phyloP scores from a whole-genome alignment of 2,113 vertebrate genomes.

The Gorsachius goisagi region DNA sequence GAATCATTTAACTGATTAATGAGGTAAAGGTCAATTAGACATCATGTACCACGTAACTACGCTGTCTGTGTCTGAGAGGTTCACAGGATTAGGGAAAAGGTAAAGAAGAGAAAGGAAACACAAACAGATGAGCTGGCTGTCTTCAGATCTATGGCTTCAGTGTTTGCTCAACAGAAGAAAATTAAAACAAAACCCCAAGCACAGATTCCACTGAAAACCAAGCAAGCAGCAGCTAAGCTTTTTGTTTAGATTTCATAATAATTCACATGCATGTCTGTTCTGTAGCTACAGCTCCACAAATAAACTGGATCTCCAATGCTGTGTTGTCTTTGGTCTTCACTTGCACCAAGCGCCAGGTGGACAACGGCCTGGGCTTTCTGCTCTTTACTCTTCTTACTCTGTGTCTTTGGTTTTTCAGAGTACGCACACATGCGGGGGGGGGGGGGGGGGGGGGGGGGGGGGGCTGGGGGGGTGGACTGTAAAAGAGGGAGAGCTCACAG shows the following conservation, averaged over 20 bases:
- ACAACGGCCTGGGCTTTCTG: not conserved
- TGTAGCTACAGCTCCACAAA: not conserved
- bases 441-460: fast-evolving
- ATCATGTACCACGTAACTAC: not conserved
- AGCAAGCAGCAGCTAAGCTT: not conserved
- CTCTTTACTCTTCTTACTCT: not conserved
- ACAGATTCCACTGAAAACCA: not conserved
- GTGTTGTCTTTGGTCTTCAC: not conserved
- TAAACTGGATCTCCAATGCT: not conserved
- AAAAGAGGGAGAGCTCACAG: not conserved
- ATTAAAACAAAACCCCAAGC: not conserved
- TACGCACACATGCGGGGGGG: fast-evolving
- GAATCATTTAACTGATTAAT: not conserved
- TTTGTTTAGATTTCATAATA: not conserved
- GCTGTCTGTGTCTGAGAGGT: not conserved
- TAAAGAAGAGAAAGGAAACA: not conserved
- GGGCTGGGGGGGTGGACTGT: fast-evolving
- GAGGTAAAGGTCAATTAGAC: not conserved
- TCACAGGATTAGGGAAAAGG: not conserved
- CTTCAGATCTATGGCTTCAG: not conserved
- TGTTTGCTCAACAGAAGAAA: slow-evolving; percentile 1
- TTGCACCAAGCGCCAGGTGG: not conserved
- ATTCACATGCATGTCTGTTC: not conserved
- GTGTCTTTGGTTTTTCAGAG: not conserved
- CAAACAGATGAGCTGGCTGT: not conserved